Evolutionary conservation across 2,888 invertebrate species (phyloP).

Genomic region (Barypeithes pellucidus): DNA sequence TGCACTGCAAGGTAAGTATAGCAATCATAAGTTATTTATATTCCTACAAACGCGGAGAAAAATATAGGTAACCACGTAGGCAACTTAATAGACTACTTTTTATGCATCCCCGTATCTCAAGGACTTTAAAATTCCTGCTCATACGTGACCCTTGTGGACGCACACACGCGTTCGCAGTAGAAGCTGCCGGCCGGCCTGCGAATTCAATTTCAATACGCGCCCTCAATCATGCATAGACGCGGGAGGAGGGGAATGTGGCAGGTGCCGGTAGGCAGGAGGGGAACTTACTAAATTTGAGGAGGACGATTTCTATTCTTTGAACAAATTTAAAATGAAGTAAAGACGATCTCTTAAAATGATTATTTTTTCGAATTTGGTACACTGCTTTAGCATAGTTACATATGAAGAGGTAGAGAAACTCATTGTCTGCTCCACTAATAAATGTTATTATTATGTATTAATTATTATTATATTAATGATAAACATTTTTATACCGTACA

Average conservation of each 20-base stretch:
- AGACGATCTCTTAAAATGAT: too few species aligned
- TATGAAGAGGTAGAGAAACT: too few species aligned
- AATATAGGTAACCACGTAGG: conserved; percentile 6
- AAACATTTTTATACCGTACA: too few species aligned
- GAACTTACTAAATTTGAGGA: conserved; percentile 5
- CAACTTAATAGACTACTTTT: conserved; percentile 44
- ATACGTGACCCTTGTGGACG: conserved; percentile 50
- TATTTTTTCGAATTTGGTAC: too few species aligned
- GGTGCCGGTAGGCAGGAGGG: conserved; percentile 48
- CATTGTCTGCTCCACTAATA: too few species aligned
- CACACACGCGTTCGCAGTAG: conserved; percentile 42
- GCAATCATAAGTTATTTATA: conserved; percentile 1
- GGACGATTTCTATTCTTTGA: too few species aligned
- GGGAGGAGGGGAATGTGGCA: conserved; percentile 57
- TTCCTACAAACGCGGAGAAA: not conserved
- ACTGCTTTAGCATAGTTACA: too few species aligned
- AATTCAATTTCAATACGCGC: conserved; percentile 72
- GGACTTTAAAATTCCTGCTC: conserved; percentile 50
- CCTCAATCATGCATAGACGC: conserved; percentile 70
- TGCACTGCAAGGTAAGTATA: not conserved
- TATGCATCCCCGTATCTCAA: conserved; percentile 42
- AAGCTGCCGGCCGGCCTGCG: conserved; percentile 61
- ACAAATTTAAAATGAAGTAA: too few species aligned
- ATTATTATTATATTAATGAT: too few species aligned
- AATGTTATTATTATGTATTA: too few species aligned